A percentile compares a stretch with the other conserved stretches of the same genome.
Evolutionary conservation across 2,888 invertebrate species (phyloP).

Genomic region (Cremastinae sp.): DNA sequence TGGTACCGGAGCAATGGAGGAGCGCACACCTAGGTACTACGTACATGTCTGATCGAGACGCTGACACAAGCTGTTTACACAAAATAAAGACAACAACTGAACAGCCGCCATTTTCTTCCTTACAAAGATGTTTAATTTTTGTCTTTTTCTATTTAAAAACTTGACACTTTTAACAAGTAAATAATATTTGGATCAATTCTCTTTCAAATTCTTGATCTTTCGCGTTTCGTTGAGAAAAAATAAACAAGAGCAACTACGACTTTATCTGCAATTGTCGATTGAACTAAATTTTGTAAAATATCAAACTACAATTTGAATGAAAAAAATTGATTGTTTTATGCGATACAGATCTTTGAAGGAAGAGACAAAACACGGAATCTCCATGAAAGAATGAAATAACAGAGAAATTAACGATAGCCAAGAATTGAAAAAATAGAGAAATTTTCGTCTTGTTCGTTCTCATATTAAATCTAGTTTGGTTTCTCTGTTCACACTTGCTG

Average conservation of each 20-base stretch:
- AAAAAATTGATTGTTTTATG: too few relatives aligned
- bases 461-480: slow-evolving; percentile 12
- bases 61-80: slow-evolving; percentile 80
- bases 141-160: slow-evolving; percentile 18
- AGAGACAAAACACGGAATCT: neutral
- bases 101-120: slow-evolving; percentile 75
- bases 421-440: neutral
- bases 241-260: slow-evolving; percentile 12
- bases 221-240: slow-evolving; percentile 36
- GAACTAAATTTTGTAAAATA: neutral
- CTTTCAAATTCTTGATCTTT: slow-evolving; percentile 26
- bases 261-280: neutral
- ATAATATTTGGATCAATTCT: neutral
- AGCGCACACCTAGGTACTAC: slow-evolving; percentile 79
- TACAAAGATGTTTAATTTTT: slow-evolving; percentile 7
- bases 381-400: neutral
- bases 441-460: neutral
- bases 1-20: slow-evolving; percentile 78
- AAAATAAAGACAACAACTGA: slow-evolving; percentile 80
- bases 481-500: slow-evolving; percentile 62
- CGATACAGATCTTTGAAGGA: neutral
- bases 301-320: too few relatives aligned
- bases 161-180: slow-evolving; percentile 32
- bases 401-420: neutral
- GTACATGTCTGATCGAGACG: slow-evolving; percentile 79